A percentile compares a stretch with the other conserved stretches of the same genome.
These are phyloP conservation scores for Leptoclinus maculatus DNA, from an alignment of 2,797 vertebrate genomes.

Conservation along the genomic window DNA sequence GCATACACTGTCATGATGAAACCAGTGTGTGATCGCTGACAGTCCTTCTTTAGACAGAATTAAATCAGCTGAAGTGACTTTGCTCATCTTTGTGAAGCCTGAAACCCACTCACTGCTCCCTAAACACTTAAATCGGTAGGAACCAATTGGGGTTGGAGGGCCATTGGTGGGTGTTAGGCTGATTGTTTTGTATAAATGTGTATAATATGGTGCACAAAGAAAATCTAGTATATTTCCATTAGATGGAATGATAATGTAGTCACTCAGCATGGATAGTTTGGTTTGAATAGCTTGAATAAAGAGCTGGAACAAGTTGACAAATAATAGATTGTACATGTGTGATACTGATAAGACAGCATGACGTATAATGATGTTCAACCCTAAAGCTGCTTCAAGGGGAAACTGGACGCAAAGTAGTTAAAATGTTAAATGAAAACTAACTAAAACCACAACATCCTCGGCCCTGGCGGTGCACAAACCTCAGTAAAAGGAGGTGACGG, in stretches of 20 bases:
- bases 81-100: too few relatives aligned
- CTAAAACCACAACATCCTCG: background rate
- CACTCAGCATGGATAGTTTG: background rate
- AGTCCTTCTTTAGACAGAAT: too few relatives aligned
- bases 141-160: background rate
- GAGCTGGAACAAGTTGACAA: background rate
- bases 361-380: too few relatives aligned
- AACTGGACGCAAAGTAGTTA: background rate
- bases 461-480: slow-evolving; percentile 76
- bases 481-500: slow-evolving; percentile 87
- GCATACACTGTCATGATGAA: too few relatives aligned
- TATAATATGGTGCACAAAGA: background rate
- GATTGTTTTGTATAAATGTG: too few relatives aligned
- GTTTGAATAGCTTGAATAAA: background rate
- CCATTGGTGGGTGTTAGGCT: background rate
- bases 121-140: background rate
- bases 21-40: too few relatives aligned
- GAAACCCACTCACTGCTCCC: too few relatives aligned
- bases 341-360: background rate
- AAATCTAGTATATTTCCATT: background rate
- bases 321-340: background rate
- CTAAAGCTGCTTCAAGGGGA: background rate
- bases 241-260: background rate
- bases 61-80: too few relatives aligned
- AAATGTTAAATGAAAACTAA: background rate